These are phyloP conservation scores for Spodoptera picta DNA, from an alignment of 2,888 invertebrate genomes.

Conservation along the genomic window DNA sequence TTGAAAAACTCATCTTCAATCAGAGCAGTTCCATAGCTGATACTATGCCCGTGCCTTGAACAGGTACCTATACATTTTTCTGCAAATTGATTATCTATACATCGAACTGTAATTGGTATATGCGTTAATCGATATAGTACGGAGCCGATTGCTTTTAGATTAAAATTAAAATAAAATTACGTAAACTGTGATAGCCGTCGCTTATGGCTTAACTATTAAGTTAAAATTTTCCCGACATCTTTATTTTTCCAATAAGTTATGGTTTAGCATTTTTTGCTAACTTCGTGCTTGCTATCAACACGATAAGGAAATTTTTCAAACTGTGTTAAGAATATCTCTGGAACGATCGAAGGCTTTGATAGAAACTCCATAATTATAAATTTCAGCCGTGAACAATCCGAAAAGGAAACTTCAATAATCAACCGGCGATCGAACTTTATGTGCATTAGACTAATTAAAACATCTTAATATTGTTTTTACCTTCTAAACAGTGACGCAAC, in stretches of 20 bases:
- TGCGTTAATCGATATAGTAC: constrained; percentile 35
- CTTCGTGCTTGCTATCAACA: no score
- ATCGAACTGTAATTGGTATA: constrained; percentile 30
- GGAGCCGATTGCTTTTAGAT: constrained; percentile 31
- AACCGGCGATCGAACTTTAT: no score
- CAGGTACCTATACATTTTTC: constrained; percentile 13
- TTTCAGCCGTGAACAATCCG: no score
- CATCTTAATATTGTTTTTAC: background rate
- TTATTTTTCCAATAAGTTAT: no score
- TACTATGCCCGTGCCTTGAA: background rate
- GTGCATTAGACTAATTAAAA: no score
- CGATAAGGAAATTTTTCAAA: no score
- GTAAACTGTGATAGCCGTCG: background rate
- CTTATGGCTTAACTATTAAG: background rate
- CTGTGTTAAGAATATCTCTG: no score
- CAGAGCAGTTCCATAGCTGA: background rate
- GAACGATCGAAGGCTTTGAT: no score
- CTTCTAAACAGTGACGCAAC: background rate
- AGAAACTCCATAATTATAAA: background rate
- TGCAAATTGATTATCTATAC: constrained; percentile 46
- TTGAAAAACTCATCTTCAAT: background rate
- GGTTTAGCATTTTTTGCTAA: no score
- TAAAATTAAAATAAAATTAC: constrained; percentile 15
- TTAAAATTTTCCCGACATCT: no score
- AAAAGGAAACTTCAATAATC: no score